Base-by-base conservation (phyloP, 2,888 invertebrate species). In the Sphaerophoria rueppellii region DNA sequence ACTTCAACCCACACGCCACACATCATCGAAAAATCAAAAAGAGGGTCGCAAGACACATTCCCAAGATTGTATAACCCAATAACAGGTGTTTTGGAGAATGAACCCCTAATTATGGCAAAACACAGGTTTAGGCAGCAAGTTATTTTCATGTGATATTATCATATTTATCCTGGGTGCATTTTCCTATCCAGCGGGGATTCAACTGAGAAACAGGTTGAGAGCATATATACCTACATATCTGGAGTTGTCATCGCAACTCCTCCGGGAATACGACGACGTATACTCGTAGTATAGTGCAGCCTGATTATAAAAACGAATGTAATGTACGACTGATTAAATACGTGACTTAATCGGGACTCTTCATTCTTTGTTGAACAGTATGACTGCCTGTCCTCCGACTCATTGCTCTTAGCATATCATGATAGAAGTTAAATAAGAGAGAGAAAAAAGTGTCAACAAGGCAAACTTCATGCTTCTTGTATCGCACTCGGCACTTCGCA, bases 281-380 rank as follows among this genome's bases (percentile, higher is more conserved):
- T 55, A 34, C n/a, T 24, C 24, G 24, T n/a, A 46, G 69, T 83
- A 75, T 61, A 71, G 67, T 85, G 85, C 85, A 85, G 76, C 76
- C 76, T 80, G 85, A 81, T 85, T 85, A 81, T 81, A 85, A 87
- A 87, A 88, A 87, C 81, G 86, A 86, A 86, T 85, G 88, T 88
- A 89, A 89, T 89, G 89, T 89, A 89, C 88, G 88, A 88, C 89
- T 90, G 90, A 90, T 90, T 90, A 90, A 90, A 90, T 90, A 90
- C 90, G 90, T 90, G 90, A 90, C 90, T 90, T 90, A 90, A 90
- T 90, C 86, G 87, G 77, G 82, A 85, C 82, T 79, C 72, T 78
- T 73, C 82, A 76, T 72, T 76, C 79, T 67, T 63, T 57, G 72
- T 67, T 65, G 24, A 24, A 24, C 61, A 46, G 74, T 57, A 37